Evolutionary conservation across 2,888 invertebrate genomes (phyloP).

Genomic region (Julus scanicus): DNA sequence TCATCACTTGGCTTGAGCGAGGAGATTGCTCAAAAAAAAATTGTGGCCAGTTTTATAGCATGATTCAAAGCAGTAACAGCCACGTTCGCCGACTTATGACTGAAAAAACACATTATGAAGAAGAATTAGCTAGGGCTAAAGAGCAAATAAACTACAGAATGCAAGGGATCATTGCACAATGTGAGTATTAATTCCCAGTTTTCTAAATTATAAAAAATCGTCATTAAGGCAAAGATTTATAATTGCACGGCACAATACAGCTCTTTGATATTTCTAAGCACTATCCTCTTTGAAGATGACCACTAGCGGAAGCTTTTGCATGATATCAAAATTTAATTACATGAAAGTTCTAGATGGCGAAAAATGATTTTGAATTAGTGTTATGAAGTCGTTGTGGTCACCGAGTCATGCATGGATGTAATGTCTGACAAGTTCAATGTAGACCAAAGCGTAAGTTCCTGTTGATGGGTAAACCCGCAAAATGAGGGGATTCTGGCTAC

Average conservation of each 20-base stretch:
- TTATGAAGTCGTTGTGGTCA: not conserved
- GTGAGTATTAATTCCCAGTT: conserved; percentile 76
- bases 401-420: not conserved
- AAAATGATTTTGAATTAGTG: not conserved
- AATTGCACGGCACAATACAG: not conserved
- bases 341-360: not conserved
- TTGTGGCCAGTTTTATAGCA: conserved; percentile 90
- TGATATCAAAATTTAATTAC: not conserved
- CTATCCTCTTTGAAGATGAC: not conserved
- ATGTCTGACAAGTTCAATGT: not conserved
- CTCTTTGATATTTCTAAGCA: not conserved
- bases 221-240: not conserved
- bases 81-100: conserved; percentile 86
- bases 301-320: not conserved
- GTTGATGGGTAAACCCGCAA: not conserved
- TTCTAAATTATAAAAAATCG: not conserved
- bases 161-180: conserved; percentile 87
- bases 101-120: conserved; percentile 88
- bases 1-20: conserved; percentile 91
- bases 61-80: conserved; percentile 95
- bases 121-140: conserved; percentile 85
- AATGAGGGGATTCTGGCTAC: not conserved
- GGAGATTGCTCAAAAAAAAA: conserved; percentile 94
- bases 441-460: conserved; percentile 3
- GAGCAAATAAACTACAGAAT: conserved; percentile 86